Evolutionary conservation across 2,113 vertebrate species (phyloP).

Genomic region (Tamias sibiricus): DNA sequence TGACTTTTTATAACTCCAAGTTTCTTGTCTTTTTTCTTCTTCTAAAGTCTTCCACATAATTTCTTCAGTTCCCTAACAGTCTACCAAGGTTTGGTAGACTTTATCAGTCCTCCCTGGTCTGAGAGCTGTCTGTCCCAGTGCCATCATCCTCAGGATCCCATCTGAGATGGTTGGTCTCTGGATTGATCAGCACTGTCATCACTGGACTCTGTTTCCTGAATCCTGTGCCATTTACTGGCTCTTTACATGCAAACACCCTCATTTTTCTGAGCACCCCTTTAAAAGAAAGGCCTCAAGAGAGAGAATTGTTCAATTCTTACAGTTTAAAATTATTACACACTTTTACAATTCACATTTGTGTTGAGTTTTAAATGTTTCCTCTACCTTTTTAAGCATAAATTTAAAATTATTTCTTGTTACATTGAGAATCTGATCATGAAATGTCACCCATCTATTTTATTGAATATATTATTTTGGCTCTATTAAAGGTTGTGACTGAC

Average conservation of each 20-base stretch:
- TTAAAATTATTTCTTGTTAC: neutral
- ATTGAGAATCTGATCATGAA: slow-evolving; percentile 7
- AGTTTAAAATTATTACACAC: neutral
- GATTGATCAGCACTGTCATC: neutral
- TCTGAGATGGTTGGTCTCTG: neutral
- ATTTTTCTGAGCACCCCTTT: neutral
- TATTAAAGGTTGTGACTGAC: neutral
- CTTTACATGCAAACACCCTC: neutral
- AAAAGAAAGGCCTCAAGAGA: neutral
- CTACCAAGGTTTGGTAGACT: no score
- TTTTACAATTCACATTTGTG: neutral
- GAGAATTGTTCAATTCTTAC: neutral
- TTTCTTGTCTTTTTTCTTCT: neutral
- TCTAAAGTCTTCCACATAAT: neutral
- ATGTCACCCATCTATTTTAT: neutral
- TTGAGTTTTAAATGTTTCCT: neutral
- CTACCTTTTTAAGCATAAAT: neutral
- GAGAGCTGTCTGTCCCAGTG: neutral
- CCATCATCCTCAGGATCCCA: neutral
- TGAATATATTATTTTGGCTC: neutral
- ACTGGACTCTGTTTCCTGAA: neutral
- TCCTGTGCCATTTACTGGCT: neutral
- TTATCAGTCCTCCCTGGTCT: neutral
- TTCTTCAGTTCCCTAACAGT: neutral
- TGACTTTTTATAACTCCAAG: neutral